A percentile compares a stretch with the other conserved stretches of the same genome.
phyloP scores from a whole-genome alignment of 2,113 vertebrate genomes.

The Labeo catla region DNA sequence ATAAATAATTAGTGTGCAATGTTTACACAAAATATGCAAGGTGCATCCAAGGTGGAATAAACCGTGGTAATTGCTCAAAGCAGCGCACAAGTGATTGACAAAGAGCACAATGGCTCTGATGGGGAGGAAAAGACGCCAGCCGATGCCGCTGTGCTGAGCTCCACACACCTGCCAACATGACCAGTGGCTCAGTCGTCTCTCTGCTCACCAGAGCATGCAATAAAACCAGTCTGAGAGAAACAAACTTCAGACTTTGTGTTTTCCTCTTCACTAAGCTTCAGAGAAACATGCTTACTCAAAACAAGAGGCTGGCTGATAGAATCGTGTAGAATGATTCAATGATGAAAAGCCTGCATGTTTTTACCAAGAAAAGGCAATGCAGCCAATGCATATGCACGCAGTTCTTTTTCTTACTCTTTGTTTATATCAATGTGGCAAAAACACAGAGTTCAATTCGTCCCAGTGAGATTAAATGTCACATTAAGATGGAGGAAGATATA shows the following conservation, averaged over 20 bases:
- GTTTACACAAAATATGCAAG: slow-evolving; percentile 27
- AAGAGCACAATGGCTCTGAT: slow-evolving; percentile 54
- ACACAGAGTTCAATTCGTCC: neutral
- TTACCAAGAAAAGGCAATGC: no score
- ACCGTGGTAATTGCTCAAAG: slow-evolving; percentile 44
- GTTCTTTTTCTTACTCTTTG: neutral
- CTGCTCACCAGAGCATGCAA: slow-evolving; percentile 45
- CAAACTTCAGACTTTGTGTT: slow-evolving; percentile 9
- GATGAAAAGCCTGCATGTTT: neutral
- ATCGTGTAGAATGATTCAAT: slow-evolving; percentile 6
- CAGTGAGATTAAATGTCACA: slow-evolving; percentile 45
- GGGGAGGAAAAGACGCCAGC: slow-evolving; percentile 35
- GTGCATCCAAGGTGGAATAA: slow-evolving; percentile 14
- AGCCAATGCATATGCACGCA: no score
- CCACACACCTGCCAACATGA: slow-evolving; percentile 51
- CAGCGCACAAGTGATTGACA: slow-evolving; percentile 57
- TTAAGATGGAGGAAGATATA: slow-evolving; percentile 34
- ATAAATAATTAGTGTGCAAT: neutral
- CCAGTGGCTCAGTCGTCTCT: slow-evolving; percentile 39
- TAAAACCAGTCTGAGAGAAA: slow-evolving; percentile 31
- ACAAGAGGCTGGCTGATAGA: slow-evolving; percentile 36
- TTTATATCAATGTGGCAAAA: neutral
- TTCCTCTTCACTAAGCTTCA: slow-evolving; percentile 23
- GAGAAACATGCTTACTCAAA: slow-evolving; percentile 38
- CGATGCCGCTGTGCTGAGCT: slow-evolving; percentile 29